Evolutionary conservation across 2,888 invertebrate genomes (phyloP).

Genomic region (Merodon equestris): DNA sequence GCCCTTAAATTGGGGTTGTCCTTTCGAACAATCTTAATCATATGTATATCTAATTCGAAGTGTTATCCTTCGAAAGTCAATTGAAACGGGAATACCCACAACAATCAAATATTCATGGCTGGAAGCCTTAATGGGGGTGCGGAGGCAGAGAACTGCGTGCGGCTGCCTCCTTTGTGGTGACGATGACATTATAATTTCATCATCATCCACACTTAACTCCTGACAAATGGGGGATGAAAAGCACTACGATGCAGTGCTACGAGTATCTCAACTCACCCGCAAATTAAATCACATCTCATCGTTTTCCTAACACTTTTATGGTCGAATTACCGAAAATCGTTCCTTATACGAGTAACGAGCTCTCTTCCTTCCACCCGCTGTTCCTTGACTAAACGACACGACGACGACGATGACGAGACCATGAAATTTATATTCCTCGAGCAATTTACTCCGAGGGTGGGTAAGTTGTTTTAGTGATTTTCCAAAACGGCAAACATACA

Average conservation of each 20-base stretch:
- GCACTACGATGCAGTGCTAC: slow-evolving; percentile 6
- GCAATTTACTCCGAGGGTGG: slow-evolving; percentile 62
- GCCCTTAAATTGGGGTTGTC: slow-evolving; percentile 56
- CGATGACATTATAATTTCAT: slow-evolving; percentile 68
- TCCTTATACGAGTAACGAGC: slow-evolving; percentile 2
- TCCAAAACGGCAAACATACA: slow-evolving; percentile 53
- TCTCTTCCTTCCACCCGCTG: too few species aligned
- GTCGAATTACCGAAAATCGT: slow-evolving; percentile 69
- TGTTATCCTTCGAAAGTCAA: slow-evolving; percentile 64
- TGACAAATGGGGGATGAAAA: slow-evolving; percentile 64
- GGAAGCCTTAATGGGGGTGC: slow-evolving; percentile 59
- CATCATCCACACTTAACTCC: slow-evolving; percentile 60
- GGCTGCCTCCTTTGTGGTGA: slow-evolving; percentile 55
- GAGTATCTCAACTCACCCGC: slow-evolving; percentile 67
- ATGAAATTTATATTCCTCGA: slow-evolving; percentile 65
- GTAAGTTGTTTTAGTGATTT: slow-evolving; percentile 69
- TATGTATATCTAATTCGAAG: slow-evolving; percentile 63
- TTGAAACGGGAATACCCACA: slow-evolving; percentile 60
- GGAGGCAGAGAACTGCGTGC: slow-evolving; percentile 53
- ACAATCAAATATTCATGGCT: slow-evolving; percentile 66
- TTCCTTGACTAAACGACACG: slow-evolving; percentile 21
- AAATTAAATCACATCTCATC: slow-evolving; percentile 73
- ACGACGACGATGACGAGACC: slow-evolving; percentile 6
- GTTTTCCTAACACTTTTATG: slow-evolving; percentile 76
- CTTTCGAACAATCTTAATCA: slow-evolving; percentile 45